Percentiles rank a stretch among this genome's conserved stretches.
phyloP scores from a whole-genome alignment of 2,113 vertebrate species.

The Podilymbus podiceps region DNA sequence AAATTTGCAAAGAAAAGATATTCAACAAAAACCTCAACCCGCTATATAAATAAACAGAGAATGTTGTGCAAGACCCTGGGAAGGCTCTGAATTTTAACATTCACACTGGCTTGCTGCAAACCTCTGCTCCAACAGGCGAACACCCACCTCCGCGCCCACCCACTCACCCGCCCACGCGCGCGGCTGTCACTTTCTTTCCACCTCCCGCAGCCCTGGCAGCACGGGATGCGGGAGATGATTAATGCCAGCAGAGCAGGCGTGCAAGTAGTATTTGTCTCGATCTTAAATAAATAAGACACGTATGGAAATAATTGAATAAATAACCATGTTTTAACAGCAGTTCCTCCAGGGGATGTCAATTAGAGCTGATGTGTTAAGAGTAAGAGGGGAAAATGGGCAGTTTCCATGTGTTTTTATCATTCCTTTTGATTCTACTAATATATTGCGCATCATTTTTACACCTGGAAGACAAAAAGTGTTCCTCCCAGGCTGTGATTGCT shows the following conservation, averaged over 20 bases:
- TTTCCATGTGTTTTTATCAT: neutral
- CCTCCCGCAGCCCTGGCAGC: neutral
- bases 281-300: neutral
- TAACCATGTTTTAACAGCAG: neutral
- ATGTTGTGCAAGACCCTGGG: neutral
- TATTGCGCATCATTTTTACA: neutral
- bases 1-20: neutral
- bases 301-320: neutral
- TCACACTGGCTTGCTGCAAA: neutral
- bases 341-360: neutral
- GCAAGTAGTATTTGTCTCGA: neutral
- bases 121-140: slow-evolving; percentile 30
- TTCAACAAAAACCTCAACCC: neutral
- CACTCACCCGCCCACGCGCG: neutral
- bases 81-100: neutral
- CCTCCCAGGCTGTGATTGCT: neutral
- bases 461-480: neutral
- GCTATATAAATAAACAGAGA: neutral
- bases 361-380: neutral
- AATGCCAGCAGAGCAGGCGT: neutral
- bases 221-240: slow-evolving; percentile 32
- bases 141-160: neutral
- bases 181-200: slow-evolving; percentile 44
- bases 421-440: neutral
- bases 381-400: neutral